phyloP scores from a whole-genome alignment of 2,113 vertebrate genomes.

The Peromyscus maniculatus region DNA sequence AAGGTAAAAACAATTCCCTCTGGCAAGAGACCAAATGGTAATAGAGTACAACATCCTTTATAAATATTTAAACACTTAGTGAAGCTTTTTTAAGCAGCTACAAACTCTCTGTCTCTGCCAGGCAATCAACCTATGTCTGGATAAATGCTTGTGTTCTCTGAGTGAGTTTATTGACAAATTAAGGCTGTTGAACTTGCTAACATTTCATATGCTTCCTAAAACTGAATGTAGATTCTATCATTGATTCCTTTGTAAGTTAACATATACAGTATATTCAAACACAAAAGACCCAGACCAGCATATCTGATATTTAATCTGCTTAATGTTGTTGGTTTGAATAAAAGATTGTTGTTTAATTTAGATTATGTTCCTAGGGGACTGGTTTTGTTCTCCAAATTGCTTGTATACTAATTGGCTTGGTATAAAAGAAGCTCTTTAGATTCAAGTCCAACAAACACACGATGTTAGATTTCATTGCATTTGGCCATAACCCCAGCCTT shows the following conservation, averaged over 20 bases:
- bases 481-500: not conserved
- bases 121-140: not conserved
- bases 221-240: not conserved
- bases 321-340: not conserved
- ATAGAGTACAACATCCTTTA: not conserved
- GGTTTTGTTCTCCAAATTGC: not conserved
- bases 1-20: not conserved
- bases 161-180: not conserved
- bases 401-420: constrained; percentile 22
- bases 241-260: not conserved
- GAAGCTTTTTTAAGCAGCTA: not conserved
- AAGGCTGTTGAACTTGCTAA: not conserved
- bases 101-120: not conserved
- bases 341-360: constrained; percentile 41
- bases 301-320: not conserved
- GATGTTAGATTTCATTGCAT: constrained; percentile 8
- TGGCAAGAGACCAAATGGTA: not conserved
- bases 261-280: not conserved
- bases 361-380: not conserved
- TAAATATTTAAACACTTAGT: not conserved
- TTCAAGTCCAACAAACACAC: not conserved
- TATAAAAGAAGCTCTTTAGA: constrained; percentile 20
- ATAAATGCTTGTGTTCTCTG: not conserved
- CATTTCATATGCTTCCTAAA: not conserved
- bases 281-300: not conserved